Evolutionary conservation across 2,888 invertebrate genomes (phyloP).

Genomic region (Ommatoiulus sabulosus): DNA sequence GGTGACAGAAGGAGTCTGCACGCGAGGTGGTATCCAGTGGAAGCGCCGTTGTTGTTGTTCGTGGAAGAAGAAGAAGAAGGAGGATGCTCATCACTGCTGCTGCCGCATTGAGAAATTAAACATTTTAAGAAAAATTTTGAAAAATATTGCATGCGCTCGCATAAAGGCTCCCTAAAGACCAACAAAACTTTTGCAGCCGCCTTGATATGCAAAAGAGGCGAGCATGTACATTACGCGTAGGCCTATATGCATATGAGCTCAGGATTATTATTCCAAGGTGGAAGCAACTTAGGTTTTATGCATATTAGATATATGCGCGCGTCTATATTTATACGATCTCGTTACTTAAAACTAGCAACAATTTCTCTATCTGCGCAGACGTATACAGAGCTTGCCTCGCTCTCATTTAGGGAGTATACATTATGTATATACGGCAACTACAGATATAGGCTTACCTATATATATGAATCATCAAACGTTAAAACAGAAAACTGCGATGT

Average conservation of each 20-base stretch:
- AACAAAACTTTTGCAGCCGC: conserved; percentile 32
- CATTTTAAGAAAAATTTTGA: conserved; percentile 14
- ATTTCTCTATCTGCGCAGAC: background rate
- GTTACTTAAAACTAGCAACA: conserved; percentile 42
- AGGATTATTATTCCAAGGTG: conserved; percentile 23
- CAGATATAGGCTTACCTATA: background rate
- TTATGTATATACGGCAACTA: background rate
- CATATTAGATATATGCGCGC: background rate
- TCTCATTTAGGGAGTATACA: background rate
- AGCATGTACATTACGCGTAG: background rate
- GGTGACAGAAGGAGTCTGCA: background rate
- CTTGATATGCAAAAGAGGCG: conserved; percentile 28
- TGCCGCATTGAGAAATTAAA: conserved; percentile 37
- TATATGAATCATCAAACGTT: conserved; percentile 29
- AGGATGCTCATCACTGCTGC: background rate
- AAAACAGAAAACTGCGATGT: conserved; percentile 32
- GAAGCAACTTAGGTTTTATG: conserved; percentile 45
- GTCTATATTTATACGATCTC: conserved; percentile 9
- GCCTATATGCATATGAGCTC: background rate
- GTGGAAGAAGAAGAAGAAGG: background rate
- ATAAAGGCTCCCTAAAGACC: conserved; percentile 25
- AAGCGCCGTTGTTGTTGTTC: background rate
- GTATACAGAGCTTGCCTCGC: background rate
- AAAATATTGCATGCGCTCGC: conserved; percentile 22
- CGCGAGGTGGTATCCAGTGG: background rate